Base-by-base conservation (phyloP, 2,888 invertebrate genomes). In the Eudemis profundana region DNA sequence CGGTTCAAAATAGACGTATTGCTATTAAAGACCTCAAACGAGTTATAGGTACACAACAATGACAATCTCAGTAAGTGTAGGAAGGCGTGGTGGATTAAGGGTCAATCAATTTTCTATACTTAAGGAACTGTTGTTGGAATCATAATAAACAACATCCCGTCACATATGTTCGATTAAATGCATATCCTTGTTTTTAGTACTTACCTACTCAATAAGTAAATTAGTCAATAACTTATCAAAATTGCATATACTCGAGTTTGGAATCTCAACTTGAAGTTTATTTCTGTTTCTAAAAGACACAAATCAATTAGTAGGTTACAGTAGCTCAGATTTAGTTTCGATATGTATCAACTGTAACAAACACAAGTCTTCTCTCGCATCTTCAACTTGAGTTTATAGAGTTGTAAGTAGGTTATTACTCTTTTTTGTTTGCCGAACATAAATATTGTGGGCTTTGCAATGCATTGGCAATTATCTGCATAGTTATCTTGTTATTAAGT, bases 381-480 rank as follows among this genome's bases (percentile, higher is more conserved):
- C 0, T 27, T 27, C 21, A 47, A 21, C 53, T 19, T 27, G 14
- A 36, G 7, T 33, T 33, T 33, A 33, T 10, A 33, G 8, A 33
- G 59, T 62, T 62, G 61, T 49, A 63, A n/a, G n/a, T 49, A 66
- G 70, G 73, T 70, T 69, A 68, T 71, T 70, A 70, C 68, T n/a
- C n/a, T n/a, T n/a, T n/a, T n/a, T n/a, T n/a, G 72, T 67, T 70
- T 70, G 71, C 76, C 75, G 76, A 75, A 75, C 70, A 33, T 33
- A 67, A 70, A 67, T 72, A 65, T 57, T 44, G 56, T 64, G 29
- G 10, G 72, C 70, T 66, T 67, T 59, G 67, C 71, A 59, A 68
- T 59, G 67, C 71, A 59, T 68, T 61, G 50, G 63, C 66, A 69
- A 76, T 77, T 73, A 73, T 66, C 65, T 74, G 50, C 70, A 72